A percentile compares a stretch with the other conserved stretches of the same genome.
These are phyloP conservation scores for Elgaria multicarinata DNA, from an alignment of 2,113 vertebrate genomes.

Conservation along the genomic window DNA sequence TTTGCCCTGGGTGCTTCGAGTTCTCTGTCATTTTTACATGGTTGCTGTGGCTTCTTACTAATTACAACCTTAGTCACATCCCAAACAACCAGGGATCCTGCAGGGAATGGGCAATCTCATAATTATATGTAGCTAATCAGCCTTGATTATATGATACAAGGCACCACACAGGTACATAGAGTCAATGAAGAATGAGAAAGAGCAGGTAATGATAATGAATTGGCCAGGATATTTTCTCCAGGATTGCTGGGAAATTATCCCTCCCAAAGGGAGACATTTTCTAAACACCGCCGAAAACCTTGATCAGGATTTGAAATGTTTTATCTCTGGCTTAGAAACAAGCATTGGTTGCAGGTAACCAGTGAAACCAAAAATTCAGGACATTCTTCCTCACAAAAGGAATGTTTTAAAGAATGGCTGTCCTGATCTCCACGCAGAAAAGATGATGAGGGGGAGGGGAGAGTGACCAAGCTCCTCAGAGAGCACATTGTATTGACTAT, in stretches of 20 bases:
- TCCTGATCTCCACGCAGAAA: not conserved
- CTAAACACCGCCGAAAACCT: not conserved
- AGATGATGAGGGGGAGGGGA: not conserved
- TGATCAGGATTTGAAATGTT: not conserved
- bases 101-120: not conserved
- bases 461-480: not conserved
- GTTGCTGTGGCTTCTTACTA: not conserved
- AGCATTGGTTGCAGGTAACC: rapidly evolving
- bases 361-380: not conserved
- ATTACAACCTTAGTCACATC: not conserved
- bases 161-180: not conserved
- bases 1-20: too few species aligned
- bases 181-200: not conserved
- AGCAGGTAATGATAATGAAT: not conserved
- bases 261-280: not conserved
- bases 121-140: too few species aligned
- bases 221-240: not conserved
- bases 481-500: not conserved
- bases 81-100: not conserved
- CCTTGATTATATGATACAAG: too few species aligned
- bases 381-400: not conserved
- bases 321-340: not conserved
- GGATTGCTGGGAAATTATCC: not conserved
- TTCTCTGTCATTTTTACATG: not conserved
- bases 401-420: not conserved